Evolutionary conservation across 2,113 vertebrate genomes (phyloP), one percentile per base, ranked within the genome.

Genomic region (Phalacrocorax pelagicus): DNA sequence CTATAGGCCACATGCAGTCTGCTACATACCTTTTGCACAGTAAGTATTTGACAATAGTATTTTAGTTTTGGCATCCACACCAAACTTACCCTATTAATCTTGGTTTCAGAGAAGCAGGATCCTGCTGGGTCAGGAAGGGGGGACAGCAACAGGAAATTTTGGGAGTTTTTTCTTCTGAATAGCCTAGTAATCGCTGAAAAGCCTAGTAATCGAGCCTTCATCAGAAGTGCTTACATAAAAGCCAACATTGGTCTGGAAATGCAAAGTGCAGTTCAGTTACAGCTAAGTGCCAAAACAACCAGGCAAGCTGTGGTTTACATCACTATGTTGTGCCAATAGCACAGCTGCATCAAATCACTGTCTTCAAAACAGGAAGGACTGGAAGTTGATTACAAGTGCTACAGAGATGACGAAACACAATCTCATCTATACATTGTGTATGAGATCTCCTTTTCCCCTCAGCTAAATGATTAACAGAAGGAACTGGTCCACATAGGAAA

Each of bases 271-370:
- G 62, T 40, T 94, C 86, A 75, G 63, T 78, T 80, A 49, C 23
- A 96, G 59, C 62, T 91, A 65, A 96, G 72, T 95, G 57, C 90
- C 90, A 91, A 80, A 87, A 63, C 80, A 84, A 82, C 92, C 85
- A 84, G 44, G 66, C 77, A 71, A 86, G 40, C 61, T 96, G 83
- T 69, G 89, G 91, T 92, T 94, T 92, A 93, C 93, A 96, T 90
- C 79, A 80, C 38, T 52, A n/a, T 0, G 0, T 88, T 91, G 74
- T 0, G 10, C 92, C 94, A 97, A 49, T 67, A 94, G 86, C 67
- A 81, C 96, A 96, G 94, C 91, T 97, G 96, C 81, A 91, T 95
- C 86, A 94, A 96, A 94, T 97, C 96, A 96, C 58, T 61, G 65
- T 73, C 63, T 81, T 93, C 89, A 87, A 80, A 93, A 85, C 92